Conservation (phyloP, 2,113 vertebrate species). For the Heterotilapia buettikoferi region DNA sequence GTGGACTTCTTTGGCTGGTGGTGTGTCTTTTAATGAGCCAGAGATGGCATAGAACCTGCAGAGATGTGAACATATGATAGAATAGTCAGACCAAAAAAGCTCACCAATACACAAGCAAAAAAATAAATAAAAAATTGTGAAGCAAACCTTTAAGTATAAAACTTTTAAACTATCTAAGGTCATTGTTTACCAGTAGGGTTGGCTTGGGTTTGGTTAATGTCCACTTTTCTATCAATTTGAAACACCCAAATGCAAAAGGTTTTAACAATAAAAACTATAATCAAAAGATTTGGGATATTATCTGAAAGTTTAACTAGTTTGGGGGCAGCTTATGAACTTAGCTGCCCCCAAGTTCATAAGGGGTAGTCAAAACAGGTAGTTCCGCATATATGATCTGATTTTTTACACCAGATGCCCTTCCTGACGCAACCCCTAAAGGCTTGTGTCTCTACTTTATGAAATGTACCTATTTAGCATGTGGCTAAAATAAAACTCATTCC, state of each 20-base stretch:
- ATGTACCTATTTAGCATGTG: neutral
- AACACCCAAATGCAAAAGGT: neutral
- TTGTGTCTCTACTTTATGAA: neutral
- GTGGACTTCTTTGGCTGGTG: slow-evolving; percentile 43
- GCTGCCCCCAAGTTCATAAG: neutral
- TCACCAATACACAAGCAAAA: neutral
- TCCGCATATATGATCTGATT: neutral
- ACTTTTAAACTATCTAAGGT: neutral
- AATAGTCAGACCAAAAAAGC: neutral
- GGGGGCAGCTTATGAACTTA: too few species aligned
- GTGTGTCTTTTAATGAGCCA: slow-evolving; percentile 37
- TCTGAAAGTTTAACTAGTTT: neutral
- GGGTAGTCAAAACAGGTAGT: neutral
- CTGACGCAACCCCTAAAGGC: neutral
- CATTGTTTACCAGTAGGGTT: neutral
- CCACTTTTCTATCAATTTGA: neutral
- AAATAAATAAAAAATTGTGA: neutral
- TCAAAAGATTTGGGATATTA: neutral
- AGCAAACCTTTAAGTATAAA: neutral
- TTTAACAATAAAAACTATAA: neutral
- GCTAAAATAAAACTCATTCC: neutral
- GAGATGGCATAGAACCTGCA: slow-evolving; percentile 65
- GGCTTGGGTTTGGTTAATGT: neutral
- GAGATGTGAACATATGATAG: neutral
- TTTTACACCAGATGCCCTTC: neutral